Percentiles rank a stretch among this genome's conserved stretches.
These are phyloP conservation scores for Blomia tropicalis DNA, from an alignment of 2,888 invertebrate genomes.

Conservation along the genomic window DNA sequence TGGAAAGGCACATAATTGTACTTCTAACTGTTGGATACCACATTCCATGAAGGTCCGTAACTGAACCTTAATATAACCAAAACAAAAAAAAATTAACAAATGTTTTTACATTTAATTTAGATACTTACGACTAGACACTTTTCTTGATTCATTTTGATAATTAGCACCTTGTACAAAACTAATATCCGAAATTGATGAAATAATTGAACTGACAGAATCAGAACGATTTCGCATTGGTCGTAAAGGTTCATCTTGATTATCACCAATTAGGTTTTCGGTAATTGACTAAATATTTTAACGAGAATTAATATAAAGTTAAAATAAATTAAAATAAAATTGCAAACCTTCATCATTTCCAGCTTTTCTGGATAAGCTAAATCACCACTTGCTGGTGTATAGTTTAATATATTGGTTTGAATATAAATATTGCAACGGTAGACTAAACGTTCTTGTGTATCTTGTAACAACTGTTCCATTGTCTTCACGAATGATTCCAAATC, in stretches of 20 bases:
- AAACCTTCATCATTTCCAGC: conserved; percentile 79
- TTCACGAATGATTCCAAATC: conserved; percentile 54
- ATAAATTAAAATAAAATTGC: background rate
- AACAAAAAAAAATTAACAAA: background rate
- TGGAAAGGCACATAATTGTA: conserved; percentile 80
- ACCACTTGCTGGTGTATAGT: conserved; percentile 63
- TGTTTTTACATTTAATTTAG: background rate
- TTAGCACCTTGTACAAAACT: conserved; percentile 16
- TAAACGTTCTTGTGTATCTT: conserved; percentile 87
- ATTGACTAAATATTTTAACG: conserved; percentile 34
- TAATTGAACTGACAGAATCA: conserved; percentile 45
- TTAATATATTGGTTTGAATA: conserved; percentile 70
- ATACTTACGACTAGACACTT: conserved; percentile 8
- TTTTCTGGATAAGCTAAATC: conserved; percentile 97
- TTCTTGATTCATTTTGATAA: background rate
- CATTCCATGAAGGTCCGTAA: conserved; percentile 95
- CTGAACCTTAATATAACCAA: conserved; percentile 51
- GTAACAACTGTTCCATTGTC: conserved; percentile 61
- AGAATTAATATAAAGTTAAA: conserved; percentile 8
- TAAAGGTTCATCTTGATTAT: conserved; percentile 22
- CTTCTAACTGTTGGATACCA: conserved; percentile 97
- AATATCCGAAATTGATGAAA: conserved; percentile 37
- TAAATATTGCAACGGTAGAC: conserved; percentile 90
- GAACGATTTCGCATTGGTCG: conserved; percentile 35
- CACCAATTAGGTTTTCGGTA: conserved; percentile 36